Conservation (phyloP, 2,113 vertebrate genomes). For the Cebidichthys violaceus region DNA sequence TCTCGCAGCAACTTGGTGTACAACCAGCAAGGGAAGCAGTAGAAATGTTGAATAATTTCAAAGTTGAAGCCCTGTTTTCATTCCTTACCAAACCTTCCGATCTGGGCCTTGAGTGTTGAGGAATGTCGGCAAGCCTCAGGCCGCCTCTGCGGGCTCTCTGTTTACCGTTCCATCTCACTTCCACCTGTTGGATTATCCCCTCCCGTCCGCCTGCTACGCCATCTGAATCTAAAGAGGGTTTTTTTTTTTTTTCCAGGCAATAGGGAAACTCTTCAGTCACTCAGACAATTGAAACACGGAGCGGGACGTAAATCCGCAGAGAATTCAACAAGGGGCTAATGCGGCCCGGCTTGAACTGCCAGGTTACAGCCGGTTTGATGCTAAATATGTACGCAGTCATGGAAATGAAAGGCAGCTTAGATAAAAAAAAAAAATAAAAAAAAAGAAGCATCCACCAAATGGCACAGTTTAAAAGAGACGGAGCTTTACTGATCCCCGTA, state of each 20-base stretch:
- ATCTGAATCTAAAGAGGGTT: conserved; percentile 41
- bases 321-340: conserved; percentile 5
- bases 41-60: conserved; percentile 42
- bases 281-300: conserved; percentile 21
- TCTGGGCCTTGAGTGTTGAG: conserved; percentile 39
- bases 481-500: conserved; percentile 1
- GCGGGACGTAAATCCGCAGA: not conserved
- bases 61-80: conserved; percentile 31
- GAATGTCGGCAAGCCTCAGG: conserved; percentile 54
- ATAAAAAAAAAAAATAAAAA: too few species aligned
- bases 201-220: conserved; percentile 27
- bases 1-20: conserved; percentile 4
- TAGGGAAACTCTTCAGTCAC: conserved; percentile 22
- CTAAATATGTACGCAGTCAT: conserved; percentile 8
- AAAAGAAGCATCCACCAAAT: conserved; percentile 7
- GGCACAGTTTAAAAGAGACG: not conserved
- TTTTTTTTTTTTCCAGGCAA: too few species aligned
- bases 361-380: conserved; percentile 10
- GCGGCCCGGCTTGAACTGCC: conserved; percentile 12
- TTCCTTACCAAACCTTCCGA: conserved; percentile 19
- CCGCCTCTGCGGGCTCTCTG: conserved; percentile 49
- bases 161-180: conserved; percentile 59
- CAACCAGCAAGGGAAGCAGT: conserved; percentile 7
- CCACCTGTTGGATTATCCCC: conserved; percentile 61
- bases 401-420: conserved; percentile 28